These are phyloP conservation scores for Leptopterna dolabrata DNA, from an alignment of 2,888 invertebrate species.

Conservation along the genomic window DNA sequence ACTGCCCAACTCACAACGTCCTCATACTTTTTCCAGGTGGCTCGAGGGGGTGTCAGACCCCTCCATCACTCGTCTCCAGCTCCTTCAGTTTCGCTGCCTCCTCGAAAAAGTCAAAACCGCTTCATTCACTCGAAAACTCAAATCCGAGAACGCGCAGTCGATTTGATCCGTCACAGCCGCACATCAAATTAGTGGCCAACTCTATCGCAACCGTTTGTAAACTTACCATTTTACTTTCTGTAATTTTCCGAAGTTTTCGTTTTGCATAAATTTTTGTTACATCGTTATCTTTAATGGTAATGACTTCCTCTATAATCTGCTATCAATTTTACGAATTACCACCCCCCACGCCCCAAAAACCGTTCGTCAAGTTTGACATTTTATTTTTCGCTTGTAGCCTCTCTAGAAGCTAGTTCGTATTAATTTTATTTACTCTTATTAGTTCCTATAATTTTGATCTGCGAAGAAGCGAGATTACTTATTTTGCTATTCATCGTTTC, in stretches of 20 bases:
- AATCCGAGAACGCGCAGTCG: background rate
- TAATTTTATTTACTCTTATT: background rate
- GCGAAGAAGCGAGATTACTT: background rate
- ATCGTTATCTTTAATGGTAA: too few relatives aligned
- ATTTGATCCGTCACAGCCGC: background rate
- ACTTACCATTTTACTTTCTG: too few relatives aligned
- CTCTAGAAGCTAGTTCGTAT: too few relatives aligned
- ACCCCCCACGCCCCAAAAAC: too few relatives aligned
- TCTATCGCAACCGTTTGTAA: too few relatives aligned
- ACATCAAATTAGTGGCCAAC: too few relatives aligned
- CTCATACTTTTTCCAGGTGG: background rate
- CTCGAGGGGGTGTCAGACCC: conserved; percentile 45
- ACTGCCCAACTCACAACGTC: background rate
- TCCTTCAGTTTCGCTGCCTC: conserved; percentile 32
- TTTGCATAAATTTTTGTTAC: too few relatives aligned
- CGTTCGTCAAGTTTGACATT: too few relatives aligned
- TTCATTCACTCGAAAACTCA: conserved; percentile 33
- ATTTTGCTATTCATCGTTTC: background rate
- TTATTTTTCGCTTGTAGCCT: background rate
- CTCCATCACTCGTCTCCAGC: conserved; percentile 41
- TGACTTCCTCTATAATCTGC: too few relatives aligned
- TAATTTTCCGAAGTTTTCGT: too few relatives aligned
- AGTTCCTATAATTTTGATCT: background rate
- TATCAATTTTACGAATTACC: too few relatives aligned
- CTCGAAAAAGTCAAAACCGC: conserved; percentile 49